phyloP scores from a whole-genome alignment of 2,797 vertebrate genomes.

The Chaenodraco wilsoni region DNA sequence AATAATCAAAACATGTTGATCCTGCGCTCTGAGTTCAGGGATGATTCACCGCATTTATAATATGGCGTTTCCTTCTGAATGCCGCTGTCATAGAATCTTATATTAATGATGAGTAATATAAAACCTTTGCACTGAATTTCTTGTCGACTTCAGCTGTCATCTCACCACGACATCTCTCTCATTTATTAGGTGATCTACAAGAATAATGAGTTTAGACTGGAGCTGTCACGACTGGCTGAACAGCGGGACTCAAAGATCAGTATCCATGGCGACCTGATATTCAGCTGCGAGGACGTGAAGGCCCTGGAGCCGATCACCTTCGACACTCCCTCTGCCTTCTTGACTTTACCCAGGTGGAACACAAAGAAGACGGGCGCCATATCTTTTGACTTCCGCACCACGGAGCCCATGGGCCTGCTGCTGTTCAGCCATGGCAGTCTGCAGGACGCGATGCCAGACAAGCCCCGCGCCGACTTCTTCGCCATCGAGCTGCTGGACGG shows the following conservation, averaged over 20 bases:
- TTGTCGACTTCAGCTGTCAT: constrained; percentile 44
- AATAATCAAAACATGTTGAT: constrained; percentile 32
- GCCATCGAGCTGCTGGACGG: constrained; percentile 93
- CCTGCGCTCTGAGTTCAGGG: constrained; percentile 31
- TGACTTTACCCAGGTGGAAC: constrained; percentile 90
- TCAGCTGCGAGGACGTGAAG: constrained; percentile 92
- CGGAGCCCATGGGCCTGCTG: constrained; percentile 90
- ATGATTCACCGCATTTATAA: constrained; percentile 40
- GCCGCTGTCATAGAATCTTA: constrained; percentile 33
- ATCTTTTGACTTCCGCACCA: constrained; percentile 95
- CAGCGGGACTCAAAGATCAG: constrained; percentile 90
- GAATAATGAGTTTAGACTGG: constrained; percentile 97
- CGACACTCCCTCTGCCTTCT: constrained; percentile 86
- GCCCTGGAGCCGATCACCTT: constrained; percentile 94
- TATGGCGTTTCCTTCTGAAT: constrained; percentile 21
- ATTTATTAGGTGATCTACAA: constrained; percentile 91
- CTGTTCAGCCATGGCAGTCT: constrained; percentile 90
- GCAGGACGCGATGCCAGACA: constrained; percentile 73
- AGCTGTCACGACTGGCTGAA: constrained; percentile 92
- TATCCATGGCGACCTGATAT: constrained; percentile 91
- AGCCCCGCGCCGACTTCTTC: constrained; percentile 88
- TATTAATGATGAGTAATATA: constrained; percentile 65
- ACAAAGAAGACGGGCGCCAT: constrained; percentile 92
- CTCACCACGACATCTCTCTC: constrained; percentile 60
- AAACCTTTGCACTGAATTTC: constrained; percentile 42